Evolutionary conservation across 2,888 invertebrate species (phyloP).

Genomic region (Drosophila infuscata): DNA sequence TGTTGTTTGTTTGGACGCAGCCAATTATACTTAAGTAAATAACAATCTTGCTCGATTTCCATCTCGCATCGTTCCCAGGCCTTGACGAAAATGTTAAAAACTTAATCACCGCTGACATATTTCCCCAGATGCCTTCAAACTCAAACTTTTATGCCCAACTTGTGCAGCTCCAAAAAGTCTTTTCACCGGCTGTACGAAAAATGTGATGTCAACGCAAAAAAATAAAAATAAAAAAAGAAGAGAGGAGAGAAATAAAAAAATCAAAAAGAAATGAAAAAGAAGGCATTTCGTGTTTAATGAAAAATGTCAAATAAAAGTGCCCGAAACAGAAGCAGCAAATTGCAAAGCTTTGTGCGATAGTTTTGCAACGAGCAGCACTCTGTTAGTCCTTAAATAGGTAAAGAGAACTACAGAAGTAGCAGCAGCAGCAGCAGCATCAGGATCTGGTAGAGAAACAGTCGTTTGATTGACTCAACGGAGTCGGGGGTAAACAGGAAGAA

Average conservation of each 20-base stretch:
- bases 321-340: conserved; percentile 73
- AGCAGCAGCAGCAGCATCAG: conserved; percentile 6
- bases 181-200: conserved; percentile 67
- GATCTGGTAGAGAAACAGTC: conserved; percentile 1
- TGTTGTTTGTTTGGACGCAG: conserved; percentile 44
- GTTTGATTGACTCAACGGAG: conserved; percentile 10
- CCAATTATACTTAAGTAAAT: conserved; percentile 77
- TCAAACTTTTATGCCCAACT: conserved; percentile 72
- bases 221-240: conserved; percentile 36
- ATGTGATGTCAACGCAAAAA: conserved; percentile 75
- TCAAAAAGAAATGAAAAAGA: conserved; percentile 35
- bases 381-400: conserved; percentile 59
- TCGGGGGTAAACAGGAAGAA: not conserved
- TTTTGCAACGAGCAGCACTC: conserved; percentile 54
- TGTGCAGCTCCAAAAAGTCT: conserved; percentile 51
- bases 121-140: conserved; percentile 79
- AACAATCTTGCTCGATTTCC: conserved; percentile 54
- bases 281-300: conserved; percentile 79
- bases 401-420: not conserved
- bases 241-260: conserved; percentile 9
- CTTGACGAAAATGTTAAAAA: conserved; percentile 73
- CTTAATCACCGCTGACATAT: conserved; percentile 79
- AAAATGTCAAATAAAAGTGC: conserved; percentile 80
- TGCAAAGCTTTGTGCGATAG: conserved; percentile 76
- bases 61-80: conserved; percentile 45